A percentile compares a stretch with the other conserved stretches of the same genome.
Evolutionary conservation across 1,140 invertebrate genomes (phyloP).

Genomic region (Drosophila funebris): DNA sequence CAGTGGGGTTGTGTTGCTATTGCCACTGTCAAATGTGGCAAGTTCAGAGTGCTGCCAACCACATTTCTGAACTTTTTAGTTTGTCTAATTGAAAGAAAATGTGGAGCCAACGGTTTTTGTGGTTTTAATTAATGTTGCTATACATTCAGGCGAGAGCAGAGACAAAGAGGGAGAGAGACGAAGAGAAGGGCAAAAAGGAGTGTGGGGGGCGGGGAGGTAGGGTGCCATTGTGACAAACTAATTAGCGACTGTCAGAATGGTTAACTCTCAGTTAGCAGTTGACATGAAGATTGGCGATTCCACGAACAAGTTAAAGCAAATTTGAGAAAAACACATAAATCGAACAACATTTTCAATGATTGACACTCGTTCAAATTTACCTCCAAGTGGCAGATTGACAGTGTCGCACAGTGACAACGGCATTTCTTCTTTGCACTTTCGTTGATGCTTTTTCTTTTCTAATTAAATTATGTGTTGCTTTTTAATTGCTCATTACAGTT

Average conservation of each 20-base stretch:
- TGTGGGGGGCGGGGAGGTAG: too few species aligned
- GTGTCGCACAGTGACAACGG: neutral
- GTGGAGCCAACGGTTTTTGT: slow-evolving; percentile 41
- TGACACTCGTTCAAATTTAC: slow-evolving; percentile 2
- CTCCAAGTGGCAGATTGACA: slow-evolving; percentile 6
- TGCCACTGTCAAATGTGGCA: slow-evolving; percentile 2
- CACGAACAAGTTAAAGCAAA: slow-evolving; percentile 27
- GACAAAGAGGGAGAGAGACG: neutral
- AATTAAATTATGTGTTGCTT: slow-evolving; percentile 65
- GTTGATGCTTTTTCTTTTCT: slow-evolving; percentile 17
- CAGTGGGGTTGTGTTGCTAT: neutral
- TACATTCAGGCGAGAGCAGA: slow-evolving; percentile 33
- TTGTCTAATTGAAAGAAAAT: slow-evolving; percentile 72
- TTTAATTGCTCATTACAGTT: slow-evolving; percentile 66
- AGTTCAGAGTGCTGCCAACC: slow-evolving; percentile 8
- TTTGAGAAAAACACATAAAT: slow-evolving; percentile 17
- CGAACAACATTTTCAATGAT: slow-evolving; percentile 36
- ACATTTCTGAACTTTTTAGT: slow-evolving; percentile 12
- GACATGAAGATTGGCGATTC: slow-evolving; percentile 46
- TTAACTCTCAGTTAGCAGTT: slow-evolving; percentile 34
- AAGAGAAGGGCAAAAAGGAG: slow-evolving; percentile 1
- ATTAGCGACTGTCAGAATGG: slow-evolving; percentile 65
- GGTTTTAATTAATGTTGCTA: slow-evolving; percentile 64
- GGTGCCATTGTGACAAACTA: too few species aligned
- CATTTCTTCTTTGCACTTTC: slow-evolving; percentile 6